Evolutionary conservation across 1,140 invertebrate species (phyloP).

Genomic region (Dryas iulia): DNA sequence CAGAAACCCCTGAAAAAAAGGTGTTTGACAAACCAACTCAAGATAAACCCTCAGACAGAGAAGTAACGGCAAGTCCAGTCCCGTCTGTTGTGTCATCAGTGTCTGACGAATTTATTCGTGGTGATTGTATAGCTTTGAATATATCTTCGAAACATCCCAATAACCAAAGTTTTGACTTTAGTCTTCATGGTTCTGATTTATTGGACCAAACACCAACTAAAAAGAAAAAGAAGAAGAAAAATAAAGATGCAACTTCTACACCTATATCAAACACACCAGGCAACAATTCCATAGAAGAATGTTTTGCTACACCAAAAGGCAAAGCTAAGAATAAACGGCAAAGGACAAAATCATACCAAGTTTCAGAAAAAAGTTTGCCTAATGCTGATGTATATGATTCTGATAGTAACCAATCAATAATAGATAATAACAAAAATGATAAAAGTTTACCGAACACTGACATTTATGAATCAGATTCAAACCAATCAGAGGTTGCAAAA

Average conservation of each 20-base stretch:
- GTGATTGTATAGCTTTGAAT: slow-evolving; percentile 75
- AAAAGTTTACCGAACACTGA: slow-evolving; percentile 54
- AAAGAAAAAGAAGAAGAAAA: slow-evolving; percentile 69
- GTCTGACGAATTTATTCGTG: slow-evolving; percentile 77
- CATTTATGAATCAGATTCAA: slow-evolving; percentile 66
- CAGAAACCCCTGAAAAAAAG: slow-evolving; percentile 21
- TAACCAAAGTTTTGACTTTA: slow-evolving; percentile 73
- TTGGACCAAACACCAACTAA: slow-evolving; percentile 58
- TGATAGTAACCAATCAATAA: slow-evolving; percentile 65
- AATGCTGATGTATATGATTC: slow-evolving; percentile 69
- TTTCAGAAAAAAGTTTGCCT: slow-evolving; percentile 55
- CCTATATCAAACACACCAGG: slow-evolving; percentile 26
- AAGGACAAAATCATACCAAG: slow-evolving; percentile 56
- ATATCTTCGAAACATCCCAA: slow-evolving; percentile 65
- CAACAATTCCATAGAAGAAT: slow-evolving; percentile 43
- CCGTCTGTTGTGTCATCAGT: slow-evolving; percentile 76
- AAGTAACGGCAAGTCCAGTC: slow-evolving; percentile 66
- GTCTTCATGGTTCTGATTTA: slow-evolving; percentile 71
- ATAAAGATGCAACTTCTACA: slow-evolving; percentile 61
- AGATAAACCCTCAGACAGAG: slow-evolving; percentile 44
- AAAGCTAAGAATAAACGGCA: slow-evolving; percentile 69
- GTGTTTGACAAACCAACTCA: slow-evolving; percentile 28
- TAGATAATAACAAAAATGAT: slow-evolving; percentile 51
- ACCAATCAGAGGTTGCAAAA: slow-evolving; percentile 44
- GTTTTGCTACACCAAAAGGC: slow-evolving; percentile 76